A percentile compares a stretch with the other conserved stretches of the same genome.
Conservation (phyloP, 2,888 invertebrate genomes). For the Drosophila diplacantha region DNA sequence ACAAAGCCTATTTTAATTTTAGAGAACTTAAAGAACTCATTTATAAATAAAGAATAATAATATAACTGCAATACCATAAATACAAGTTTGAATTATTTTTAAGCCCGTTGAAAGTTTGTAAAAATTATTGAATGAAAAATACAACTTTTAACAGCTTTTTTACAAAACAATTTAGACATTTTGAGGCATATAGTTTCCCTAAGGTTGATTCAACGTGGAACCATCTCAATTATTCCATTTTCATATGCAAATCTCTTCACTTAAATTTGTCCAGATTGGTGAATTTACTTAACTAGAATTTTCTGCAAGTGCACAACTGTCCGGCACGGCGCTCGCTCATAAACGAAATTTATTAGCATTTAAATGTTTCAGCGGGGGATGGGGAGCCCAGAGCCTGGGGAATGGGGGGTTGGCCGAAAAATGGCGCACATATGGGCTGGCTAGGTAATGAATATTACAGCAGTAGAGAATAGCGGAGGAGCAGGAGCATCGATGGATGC, state of each 20-base stretch:
- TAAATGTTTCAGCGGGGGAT: conserved; percentile 49
- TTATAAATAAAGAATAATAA: background rate
- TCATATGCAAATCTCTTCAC: background rate
- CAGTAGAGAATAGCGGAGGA: conserved; percentile 7
- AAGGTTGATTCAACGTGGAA: background rate
- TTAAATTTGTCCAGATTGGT: background rate
- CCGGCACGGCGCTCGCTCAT: conserved; percentile 40
- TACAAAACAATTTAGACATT: no score
- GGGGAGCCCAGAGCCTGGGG: background rate
- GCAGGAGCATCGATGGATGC: conserved; percentile 20
- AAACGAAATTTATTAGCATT: conserved; percentile 61
- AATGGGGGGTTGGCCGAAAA: conserved; percentile 16
- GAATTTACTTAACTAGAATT: background rate
- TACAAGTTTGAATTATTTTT: background rate
- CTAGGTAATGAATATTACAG: conserved; percentile 53
- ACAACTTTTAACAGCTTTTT: no score
- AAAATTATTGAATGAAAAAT: background rate
- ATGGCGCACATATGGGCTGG: conserved; percentile 36
- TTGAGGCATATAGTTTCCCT: background rate
- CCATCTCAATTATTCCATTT: background rate
- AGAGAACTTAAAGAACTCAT: background rate
- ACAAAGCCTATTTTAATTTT: no score
- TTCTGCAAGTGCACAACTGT: conserved; percentile 15
- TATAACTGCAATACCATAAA: background rate
- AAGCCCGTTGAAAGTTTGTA: background rate